Evolutionary conservation across 2,888 invertebrate genomes (phyloP).

Genomic region (Brachyopa scutellaris): DNA sequence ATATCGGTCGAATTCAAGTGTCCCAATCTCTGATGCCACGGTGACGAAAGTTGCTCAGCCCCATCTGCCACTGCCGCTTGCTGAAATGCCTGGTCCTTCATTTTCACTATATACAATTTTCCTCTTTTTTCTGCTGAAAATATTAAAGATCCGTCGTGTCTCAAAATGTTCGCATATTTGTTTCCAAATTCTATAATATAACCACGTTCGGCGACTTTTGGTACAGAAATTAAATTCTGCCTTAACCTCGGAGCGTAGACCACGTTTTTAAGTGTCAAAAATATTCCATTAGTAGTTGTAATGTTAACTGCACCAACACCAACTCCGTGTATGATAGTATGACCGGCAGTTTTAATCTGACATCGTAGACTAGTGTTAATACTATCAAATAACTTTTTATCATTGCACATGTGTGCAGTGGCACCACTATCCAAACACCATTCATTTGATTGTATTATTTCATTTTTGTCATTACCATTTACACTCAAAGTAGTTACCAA

Average conservation of each 20-base stretch:
- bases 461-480: not conserved
- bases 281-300: not conserved
- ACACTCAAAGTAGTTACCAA: not conserved
- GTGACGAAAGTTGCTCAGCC: no score
- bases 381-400: no score
- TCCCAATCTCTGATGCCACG: no score
- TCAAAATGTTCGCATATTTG: not conserved
- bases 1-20: no score
- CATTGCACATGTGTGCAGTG: conserved; percentile 26
- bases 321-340: not conserved
- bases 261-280: conserved; percentile 21
- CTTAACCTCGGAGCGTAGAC: conserved; percentile 11
- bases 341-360: conserved; percentile 3
- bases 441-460: not conserved
- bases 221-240: conserved; percentile 24
- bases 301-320: conserved; percentile 6
- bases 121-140: conserved; percentile 8
- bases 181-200: conserved; percentile 11
- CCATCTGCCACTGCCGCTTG: conserved; percentile 4
- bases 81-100: no score
- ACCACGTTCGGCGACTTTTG: conserved; percentile 21
- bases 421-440: conserved; percentile 50
- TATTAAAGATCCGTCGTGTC: no score
- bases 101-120: conserved; percentile 3
- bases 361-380: no score